Base-by-base conservation (phyloP, 1,140 invertebrate genomes). In the Laupala kohalensis region DNA sequence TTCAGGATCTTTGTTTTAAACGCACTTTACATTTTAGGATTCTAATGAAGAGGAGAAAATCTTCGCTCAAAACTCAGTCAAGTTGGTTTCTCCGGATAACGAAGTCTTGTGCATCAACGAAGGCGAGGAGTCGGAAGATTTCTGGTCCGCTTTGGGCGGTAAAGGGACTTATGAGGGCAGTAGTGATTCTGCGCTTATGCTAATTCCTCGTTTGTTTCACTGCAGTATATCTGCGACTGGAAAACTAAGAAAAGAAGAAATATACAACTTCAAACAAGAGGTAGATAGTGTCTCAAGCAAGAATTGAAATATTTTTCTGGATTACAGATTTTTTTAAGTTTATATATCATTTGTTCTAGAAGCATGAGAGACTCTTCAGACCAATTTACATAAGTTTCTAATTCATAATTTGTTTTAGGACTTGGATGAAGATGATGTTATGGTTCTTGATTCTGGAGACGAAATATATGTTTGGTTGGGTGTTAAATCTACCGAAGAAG, bases 381-480 rank as follows among this genome's bases (percentile, higher is more conserved):
- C n/a, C n/a, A n/a, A n/a, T n/a, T n/a, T n/a, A n/a, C n/a, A n/a
- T n/a, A n/a, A n/a, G n/a, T n/a, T 4, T 24, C 13, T 23, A n/a
- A 64, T 13, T 64, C 24, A 1, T 25, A 6, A n/a, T 5, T 65
- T 5, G 15, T 3, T 68, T 12, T 76, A 90, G 86, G 91, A 93
- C 79, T 80, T 94, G 27, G 89, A 90, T 74, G 85, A 87, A 71
- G 90, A 92, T 79, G 89, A 91, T 75, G 82, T 90, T 0, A 92
- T 91, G 85, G 80, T 92, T 13, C 75, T 92, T 72, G 90, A 92
- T 80, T 84, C 85, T 25, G 89, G 89, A 15, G 86, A 89, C 77
- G 88, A 90, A 77, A 80, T 93, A 3, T 92, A 89, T 75, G 78
- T 92, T 71, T 92, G 91, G 91, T 82, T 90, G 69, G 92, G 92